Conservation (phyloP, 2,797 vertebrate genomes). For the Pyrocephalus nanus region DNA sequence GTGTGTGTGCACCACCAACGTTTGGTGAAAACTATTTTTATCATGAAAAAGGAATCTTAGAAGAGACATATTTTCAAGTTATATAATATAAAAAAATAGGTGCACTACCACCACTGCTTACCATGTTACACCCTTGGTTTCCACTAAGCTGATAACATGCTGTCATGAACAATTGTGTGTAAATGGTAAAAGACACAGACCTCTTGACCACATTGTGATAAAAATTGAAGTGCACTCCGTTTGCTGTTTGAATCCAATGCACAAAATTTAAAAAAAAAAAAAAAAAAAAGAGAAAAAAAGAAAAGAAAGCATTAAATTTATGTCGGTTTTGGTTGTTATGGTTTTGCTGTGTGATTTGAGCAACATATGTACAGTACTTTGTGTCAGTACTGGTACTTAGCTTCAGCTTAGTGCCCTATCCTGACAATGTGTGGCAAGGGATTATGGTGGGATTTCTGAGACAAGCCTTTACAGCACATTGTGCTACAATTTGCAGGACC, state of each 20-base stretch:
- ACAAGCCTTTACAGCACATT: background rate
- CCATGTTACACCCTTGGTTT: slow-evolving; percentile 86
- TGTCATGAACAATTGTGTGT: slow-evolving; percentile 90
- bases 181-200: slow-evolving; percentile 91
- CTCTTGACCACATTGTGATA: slow-evolving; percentile 96
- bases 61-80: slow-evolving; percentile 98
- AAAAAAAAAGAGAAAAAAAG: background rate
- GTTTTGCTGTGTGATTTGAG: slow-evolving; percentile 45
- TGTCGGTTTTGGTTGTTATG: slow-evolving; percentile 75
- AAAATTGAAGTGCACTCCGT: slow-evolving; percentile 92
- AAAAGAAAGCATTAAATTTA: slow-evolving; percentile 79
- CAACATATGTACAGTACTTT: slow-evolving; percentile 14
- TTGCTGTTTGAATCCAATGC: slow-evolving; percentile 95
- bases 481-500: slow-evolving; percentile 5
- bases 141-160: slow-evolving; percentile 85
- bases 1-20: slow-evolving; percentile 86
- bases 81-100: slow-evolving; percentile 82
- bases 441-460: slow-evolving; percentile 1
- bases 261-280: slow-evolving; percentile 86
- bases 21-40: slow-evolving; percentile 98
- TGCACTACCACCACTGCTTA: slow-evolving; percentile 85
- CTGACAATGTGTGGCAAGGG: background rate
- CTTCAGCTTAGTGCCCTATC: slow-evolving; percentile 6
- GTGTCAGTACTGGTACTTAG: slow-evolving; percentile 33
- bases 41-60: slow-evolving; percentile 93